phyloP scores from a whole-genome alignment of 2,888 invertebrate species.

The Zele albiditarsus region DNA sequence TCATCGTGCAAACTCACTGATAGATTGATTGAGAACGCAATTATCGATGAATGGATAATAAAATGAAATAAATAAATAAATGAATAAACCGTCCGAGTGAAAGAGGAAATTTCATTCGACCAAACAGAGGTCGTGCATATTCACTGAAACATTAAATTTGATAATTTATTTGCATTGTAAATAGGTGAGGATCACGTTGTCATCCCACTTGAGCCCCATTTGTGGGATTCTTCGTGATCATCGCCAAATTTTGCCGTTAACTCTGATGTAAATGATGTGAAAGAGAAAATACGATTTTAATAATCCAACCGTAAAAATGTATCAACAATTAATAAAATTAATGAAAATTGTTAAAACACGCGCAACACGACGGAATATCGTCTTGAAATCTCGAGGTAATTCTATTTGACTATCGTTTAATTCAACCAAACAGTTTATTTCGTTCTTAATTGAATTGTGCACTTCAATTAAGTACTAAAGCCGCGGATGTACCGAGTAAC shows the following conservation, averaged over 20 bases:
- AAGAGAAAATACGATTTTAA: background rate
- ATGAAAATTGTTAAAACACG: background rate
- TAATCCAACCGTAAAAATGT: background rate
- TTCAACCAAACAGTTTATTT: background rate
- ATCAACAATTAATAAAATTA: background rate
- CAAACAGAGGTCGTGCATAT: background rate
- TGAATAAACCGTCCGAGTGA: constrained; percentile 7
- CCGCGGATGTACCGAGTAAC: background rate
- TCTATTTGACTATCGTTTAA: background rate
- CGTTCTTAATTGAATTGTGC: constrained; percentile 8
- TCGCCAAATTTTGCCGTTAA: background rate
- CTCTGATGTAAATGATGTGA: background rate
- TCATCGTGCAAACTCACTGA: background rate
- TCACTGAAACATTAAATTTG: too few species aligned
- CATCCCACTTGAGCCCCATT: constrained; percentile 27
- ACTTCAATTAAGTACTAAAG: constrained; percentile 5
- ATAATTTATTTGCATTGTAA: too few species aligned
- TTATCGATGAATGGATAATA: background rate
- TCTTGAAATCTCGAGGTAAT: background rate
- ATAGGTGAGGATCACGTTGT: constrained; percentile 21
- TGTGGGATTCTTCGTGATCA: constrained; percentile 17
- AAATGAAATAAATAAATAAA: background rate
- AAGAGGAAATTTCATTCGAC: background rate
- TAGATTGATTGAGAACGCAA: background rate
- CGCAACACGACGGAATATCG: background rate